These are phyloP conservation scores for Taeniopygia guttata DNA, from an alignment of 2,797 vertebrate genomes.

Conservation along the genomic window DNA sequence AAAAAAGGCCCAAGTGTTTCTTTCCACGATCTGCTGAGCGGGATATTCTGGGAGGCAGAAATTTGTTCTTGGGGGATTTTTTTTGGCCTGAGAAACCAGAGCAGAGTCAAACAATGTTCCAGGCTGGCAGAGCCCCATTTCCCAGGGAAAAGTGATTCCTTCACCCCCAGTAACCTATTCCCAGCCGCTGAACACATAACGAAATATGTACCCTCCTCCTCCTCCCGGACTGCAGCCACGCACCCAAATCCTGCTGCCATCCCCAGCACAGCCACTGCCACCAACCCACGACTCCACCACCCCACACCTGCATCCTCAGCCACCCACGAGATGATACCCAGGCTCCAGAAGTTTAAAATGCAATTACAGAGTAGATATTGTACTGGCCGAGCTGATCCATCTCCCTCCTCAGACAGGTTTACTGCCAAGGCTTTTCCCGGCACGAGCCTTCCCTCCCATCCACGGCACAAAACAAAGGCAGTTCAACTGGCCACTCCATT, in stretches of 20 bases:
- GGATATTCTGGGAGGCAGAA: slow-evolving; percentile 1
- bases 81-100: neutral
- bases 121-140: neutral
- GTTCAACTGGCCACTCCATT: neutral
- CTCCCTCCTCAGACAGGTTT: slow-evolving; percentile 5
- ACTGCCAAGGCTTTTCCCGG: neutral
- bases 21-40: neutral
- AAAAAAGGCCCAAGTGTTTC: neutral
- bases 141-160: neutral
- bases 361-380: neutral
- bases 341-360: slow-evolving; percentile 7
- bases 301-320: neutral
- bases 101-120: neutral
- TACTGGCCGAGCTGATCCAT: neutral
- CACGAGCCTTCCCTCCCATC: neutral
- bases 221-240: neutral
- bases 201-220: neutral
- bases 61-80: neutral
- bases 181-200: accelerated
- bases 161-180: neutral
- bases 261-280: neutral
- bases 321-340: accelerated
- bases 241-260: accelerated
- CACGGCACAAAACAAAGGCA: accelerated
- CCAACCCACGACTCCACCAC: neutral